Conservation (phyloP, 2,888 invertebrate genomes). For the Strigamia crassipes region DNA sequence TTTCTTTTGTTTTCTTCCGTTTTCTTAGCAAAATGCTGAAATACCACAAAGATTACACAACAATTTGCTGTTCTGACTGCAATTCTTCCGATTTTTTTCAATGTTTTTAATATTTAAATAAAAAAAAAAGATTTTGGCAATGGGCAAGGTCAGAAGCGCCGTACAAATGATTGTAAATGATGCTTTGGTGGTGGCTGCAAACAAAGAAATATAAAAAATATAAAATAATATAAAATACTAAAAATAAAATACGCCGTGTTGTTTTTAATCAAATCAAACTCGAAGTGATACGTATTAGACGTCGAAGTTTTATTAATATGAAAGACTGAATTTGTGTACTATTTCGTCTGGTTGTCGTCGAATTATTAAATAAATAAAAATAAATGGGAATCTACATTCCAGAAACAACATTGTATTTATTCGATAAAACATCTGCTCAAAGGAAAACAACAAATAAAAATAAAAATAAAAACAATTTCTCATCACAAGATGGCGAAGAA, state of each 20-base stretch:
- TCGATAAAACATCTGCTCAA: constrained; percentile 29
- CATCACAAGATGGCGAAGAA: constrained; percentile 8
- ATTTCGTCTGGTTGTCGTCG: too few relatives aligned
- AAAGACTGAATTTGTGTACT: too few relatives aligned
- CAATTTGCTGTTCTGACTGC: too few relatives aligned
- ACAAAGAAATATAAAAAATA: not conserved
- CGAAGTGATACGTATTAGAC: too few relatives aligned
- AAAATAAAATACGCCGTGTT: too few relatives aligned
- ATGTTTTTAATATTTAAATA: not conserved
- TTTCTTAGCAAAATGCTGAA: too few relatives aligned
- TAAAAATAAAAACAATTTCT: not conserved
- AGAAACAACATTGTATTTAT: constrained; percentile 29
- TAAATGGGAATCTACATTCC: not conserved
- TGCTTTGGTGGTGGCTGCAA: not conserved
- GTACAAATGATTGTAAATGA: constrained; percentile 18
- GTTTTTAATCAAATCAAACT: too few relatives aligned
- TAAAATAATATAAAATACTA: not conserved
- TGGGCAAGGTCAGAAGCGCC: not conserved
- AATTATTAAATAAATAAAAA: too few relatives aligned
- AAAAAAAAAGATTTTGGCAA: too few relatives aligned
- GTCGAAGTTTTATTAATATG: too few relatives aligned
- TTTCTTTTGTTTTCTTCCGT: not conserved
- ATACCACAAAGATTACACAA: too few relatives aligned
- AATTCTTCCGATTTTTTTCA: too few relatives aligned
- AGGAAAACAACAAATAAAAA: constrained; percentile 6